Conservation (phyloP, 2,888 invertebrate species). For the Dusona sp. region DNA sequence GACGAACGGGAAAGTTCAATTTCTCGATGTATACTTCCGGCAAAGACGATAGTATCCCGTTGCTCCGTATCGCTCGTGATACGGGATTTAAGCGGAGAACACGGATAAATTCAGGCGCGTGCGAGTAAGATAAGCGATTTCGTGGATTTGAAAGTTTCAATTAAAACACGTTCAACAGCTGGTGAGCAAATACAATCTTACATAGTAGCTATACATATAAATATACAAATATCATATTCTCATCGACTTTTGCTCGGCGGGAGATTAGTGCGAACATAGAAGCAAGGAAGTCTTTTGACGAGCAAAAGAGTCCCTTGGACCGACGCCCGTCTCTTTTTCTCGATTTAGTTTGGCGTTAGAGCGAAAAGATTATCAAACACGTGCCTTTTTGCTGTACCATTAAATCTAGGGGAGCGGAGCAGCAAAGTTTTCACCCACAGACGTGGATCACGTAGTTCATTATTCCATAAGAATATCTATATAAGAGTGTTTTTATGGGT, state of each 20-base stretch:
- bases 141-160: slow-evolving; percentile 78
- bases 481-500: background rate
- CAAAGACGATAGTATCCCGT: slow-evolving; percentile 28
- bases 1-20: slow-evolving; percentile 53
- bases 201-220: slow-evolving; percentile 5
- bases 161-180: slow-evolving; percentile 63
- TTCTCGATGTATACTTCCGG: slow-evolving; percentile 59
- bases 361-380: slow-evolving; percentile 57
- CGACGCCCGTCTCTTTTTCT: slow-evolving; percentile 40
- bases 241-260: slow-evolving; percentile 28
- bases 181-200: slow-evolving; percentile 28
- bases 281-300: background rate
- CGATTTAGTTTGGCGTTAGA: slow-evolving; percentile 43
- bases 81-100: slow-evolving; percentile 47
- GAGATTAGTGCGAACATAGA: slow-evolving; percentile 27
- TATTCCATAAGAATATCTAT: slow-evolving; percentile 67
- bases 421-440: slow-evolving; percentile 74
- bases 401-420: slow-evolving; percentile 29
- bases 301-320: slow-evolving; percentile 1
- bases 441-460: slow-evolving; percentile 82
- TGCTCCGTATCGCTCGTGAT: slow-evolving; percentile 25
- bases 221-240: slow-evolving; percentile 17
- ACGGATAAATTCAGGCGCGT: slow-evolving; percentile 16
- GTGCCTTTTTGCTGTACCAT: slow-evolving; percentile 40
- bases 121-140: slow-evolving; percentile 68